Evolutionary conservation across 1,140 invertebrate species (phyloP).

Genomic region (Bombus huntii): DNA sequence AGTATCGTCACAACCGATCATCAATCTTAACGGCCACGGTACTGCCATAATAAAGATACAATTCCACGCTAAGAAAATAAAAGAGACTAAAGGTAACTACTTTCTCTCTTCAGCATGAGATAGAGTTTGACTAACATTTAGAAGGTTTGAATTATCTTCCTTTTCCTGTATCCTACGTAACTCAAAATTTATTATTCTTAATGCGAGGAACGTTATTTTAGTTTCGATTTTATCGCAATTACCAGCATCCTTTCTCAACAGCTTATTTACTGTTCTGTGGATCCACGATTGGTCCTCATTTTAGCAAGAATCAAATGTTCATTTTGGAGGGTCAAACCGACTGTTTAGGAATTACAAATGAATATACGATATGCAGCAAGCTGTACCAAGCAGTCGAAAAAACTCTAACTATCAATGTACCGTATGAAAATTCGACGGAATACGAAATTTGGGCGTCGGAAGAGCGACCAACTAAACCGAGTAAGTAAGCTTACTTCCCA

Average conservation of each 20-base stretch:
- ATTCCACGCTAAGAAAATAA: slow-evolving; percentile 67
- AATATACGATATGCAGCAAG: slow-evolving; percentile 57
- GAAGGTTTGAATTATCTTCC: too few species aligned
- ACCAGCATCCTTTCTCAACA: neutral
- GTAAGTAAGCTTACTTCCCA: neutral
- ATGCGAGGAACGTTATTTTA: too few species aligned
- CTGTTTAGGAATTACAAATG: slow-evolving; percentile 45
- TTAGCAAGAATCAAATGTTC: slow-evolving; percentile 69
- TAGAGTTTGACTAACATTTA: neutral
- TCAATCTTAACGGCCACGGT: slow-evolving; percentile 34
- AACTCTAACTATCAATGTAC: slow-evolving; percentile 60
- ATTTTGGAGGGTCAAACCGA: slow-evolving; percentile 65
- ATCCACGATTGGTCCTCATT: slow-evolving; percentile 65
- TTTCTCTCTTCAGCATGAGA: neutral
- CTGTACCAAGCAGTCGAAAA: slow-evolving; percentile 65
- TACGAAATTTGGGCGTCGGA: slow-evolving; percentile 68
- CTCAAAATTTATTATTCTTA: too few species aligned
- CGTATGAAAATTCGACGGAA: slow-evolving; percentile 55
- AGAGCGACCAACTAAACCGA: slow-evolving; percentile 48
- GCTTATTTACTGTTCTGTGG: slow-evolving; percentile 75
- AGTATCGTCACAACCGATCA: neutral
- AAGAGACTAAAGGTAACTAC: slow-evolving; percentile 53
- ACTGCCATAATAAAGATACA: slow-evolving; percentile 46
- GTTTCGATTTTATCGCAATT: too few species aligned
- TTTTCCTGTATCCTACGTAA: too few species aligned